Base-by-base conservation (phyloP, 2,797 vertebrate genomes). In the Melanotaenia maccullochi region DNA sequence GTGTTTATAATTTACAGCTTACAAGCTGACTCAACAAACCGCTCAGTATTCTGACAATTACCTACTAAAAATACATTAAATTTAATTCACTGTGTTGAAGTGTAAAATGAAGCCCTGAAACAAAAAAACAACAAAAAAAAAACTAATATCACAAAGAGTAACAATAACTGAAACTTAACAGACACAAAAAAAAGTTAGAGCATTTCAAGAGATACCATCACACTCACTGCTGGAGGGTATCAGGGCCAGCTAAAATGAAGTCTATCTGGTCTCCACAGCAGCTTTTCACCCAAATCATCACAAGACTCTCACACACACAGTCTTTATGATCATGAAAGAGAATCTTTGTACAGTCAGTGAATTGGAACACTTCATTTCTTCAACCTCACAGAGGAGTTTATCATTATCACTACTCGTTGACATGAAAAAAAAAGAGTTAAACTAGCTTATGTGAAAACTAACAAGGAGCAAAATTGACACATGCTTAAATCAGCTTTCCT, bases 251-350 rank as follows among this genome's bases (percentile, higher is more conserved):
- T 70, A 67, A 40, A 64, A 66, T 81, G 65, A 63, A 68, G 58
- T 75, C 65, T 71, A 73, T 65, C 66, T 67, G 56, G 60, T 72
- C 25, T 42, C 61, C 69, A 73, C 25, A 76, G 24, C 22, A 16
- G 54, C 71, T 51, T 67, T n/a, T 9, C 51, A 65, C 60, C 73
- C 68, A 81, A 77, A 71, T 66, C 61, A 84, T 87, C 90, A 90
- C 86, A 80, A 88, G 90, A 90, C 83, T 33, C 80, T 88, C 82
- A 85, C 83, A 88, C 82, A 88, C 81, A 84, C 32, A 58, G 64
- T 70, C 55, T 64, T 75, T 35, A 35, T 30, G 54, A 85, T 71
- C 60, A 65, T n/a, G 82, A 90, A 78, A 91, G 76, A 73, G 66
- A 79, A 75, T 79, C 78, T 75, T 87, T 92, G 85, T 92, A 79